Percentiles rank a stretch among this genome's conserved stretches.
These are phyloP conservation scores for Epizoanthus scotinus DNA, from an alignment of 92 coral and sea anemone genomes.

Conservation along the genomic window DNA sequence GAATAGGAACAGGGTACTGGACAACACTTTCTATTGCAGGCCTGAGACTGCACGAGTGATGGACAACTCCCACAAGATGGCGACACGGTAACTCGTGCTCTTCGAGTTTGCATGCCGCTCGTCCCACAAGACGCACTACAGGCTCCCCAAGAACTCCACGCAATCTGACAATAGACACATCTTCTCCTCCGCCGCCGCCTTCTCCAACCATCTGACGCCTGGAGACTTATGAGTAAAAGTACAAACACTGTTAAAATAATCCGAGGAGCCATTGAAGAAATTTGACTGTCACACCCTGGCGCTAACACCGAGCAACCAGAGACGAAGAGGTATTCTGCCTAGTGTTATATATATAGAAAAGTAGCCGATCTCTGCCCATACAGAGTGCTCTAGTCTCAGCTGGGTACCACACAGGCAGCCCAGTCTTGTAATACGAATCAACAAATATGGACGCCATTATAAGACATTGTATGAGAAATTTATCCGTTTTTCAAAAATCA, in stretches of 20 bases:
- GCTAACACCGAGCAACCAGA: too few relatives aligned
- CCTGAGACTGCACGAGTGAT: slow-evolving; percentile 28
- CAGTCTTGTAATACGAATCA: too few relatives aligned
- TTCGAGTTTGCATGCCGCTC: slow-evolving; percentile 30
- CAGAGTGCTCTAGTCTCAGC: too few relatives aligned
- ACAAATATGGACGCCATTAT: too few relatives aligned
- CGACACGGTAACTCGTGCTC: neutral
- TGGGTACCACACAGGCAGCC: too few relatives aligned
- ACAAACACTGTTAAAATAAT: neutral
- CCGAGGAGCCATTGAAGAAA: neutral
- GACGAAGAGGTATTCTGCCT: too few relatives aligned
- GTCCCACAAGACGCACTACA: slow-evolving; percentile 46
- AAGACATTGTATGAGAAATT: too few relatives aligned
- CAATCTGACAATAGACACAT: slow-evolving; percentile 29
- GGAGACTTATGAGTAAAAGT: neutral
- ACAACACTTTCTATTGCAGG: slow-evolving; percentile 79
- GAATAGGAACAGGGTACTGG: slow-evolving; percentile 62
- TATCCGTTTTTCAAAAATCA: too few relatives aligned
- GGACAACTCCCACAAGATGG: slow-evolving; percentile 43
- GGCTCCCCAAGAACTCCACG: slow-evolving; percentile 46
- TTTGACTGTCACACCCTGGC: too few relatives aligned
- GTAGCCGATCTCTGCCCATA: too few relatives aligned
- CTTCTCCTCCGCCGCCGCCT: slow-evolving; percentile 44
- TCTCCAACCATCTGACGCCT: slow-evolving; percentile 29
- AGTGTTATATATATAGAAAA: too few relatives aligned